These are phyloP conservation scores for Epizoanthus stellaris DNA, from an alignment of 92 coral and sea anemone species.

Conservation along the genomic window DNA sequence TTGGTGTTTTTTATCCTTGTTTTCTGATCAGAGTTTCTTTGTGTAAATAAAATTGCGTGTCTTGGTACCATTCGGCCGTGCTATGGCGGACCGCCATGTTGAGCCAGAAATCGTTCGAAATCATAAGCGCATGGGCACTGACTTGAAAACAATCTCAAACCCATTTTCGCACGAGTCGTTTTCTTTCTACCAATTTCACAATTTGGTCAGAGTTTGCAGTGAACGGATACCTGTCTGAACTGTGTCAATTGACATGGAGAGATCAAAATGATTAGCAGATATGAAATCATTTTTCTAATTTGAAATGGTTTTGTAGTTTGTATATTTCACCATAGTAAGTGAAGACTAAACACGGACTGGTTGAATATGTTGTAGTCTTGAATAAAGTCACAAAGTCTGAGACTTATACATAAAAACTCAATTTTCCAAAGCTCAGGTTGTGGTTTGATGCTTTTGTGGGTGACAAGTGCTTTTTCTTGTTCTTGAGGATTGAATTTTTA, in stretches of 20 bases:
- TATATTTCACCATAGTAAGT: background rate
- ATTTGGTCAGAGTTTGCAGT: slow-evolving; percentile 10
- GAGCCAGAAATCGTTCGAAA: slow-evolving; percentile 1
- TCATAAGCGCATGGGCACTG: background rate
- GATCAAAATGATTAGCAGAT: background rate
- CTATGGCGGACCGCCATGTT: slow-evolving; percentile 69
- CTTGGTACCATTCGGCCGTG: slow-evolving; percentile 9
- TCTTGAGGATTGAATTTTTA: background rate
- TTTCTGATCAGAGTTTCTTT: slow-evolving; percentile 27
- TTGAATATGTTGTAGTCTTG: background rate
- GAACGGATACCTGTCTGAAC: background rate
- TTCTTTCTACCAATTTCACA: background rate
- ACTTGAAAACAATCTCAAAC: background rate
- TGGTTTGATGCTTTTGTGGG: too few species aligned
- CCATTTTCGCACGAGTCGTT: background rate
- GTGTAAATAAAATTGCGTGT: slow-evolving; percentile 32
- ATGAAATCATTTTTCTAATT: too few species aligned
- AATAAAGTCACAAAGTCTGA: background rate
- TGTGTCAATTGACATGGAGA: slow-evolving; percentile 6
- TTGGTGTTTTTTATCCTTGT: background rate
- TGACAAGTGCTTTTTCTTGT: too few species aligned
- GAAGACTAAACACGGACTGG: too few species aligned
- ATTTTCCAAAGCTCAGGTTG: too few species aligned
- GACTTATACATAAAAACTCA: too few species aligned
- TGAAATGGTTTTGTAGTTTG: slow-evolving; percentile 12